A percentile compares a stretch with the other conserved stretches of the same genome.
Conservation (phyloP, 1,140 invertebrate species). For the Platorchestia sp. region DNA sequence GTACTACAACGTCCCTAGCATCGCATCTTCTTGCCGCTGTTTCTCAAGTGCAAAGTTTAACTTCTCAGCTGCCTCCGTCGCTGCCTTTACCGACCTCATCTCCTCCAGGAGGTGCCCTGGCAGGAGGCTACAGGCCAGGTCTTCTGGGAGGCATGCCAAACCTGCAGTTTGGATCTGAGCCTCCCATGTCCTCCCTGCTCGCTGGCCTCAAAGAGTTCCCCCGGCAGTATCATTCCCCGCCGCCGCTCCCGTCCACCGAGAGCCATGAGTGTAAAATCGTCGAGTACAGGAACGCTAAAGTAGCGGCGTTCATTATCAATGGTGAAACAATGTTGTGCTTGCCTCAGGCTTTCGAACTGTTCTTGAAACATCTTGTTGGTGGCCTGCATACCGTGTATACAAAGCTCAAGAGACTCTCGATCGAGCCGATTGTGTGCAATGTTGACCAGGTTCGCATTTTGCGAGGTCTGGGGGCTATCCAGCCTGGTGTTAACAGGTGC, state of each 20-base stretch:
- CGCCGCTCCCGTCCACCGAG: constrained; percentile 57
- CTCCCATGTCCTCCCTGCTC: constrained; percentile 59
- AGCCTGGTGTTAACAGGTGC: constrained; percentile 98
- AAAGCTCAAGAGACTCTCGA: constrained; percentile 97
- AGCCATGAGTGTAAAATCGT: constrained; percentile 92
- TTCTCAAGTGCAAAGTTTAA: constrained; percentile 67
- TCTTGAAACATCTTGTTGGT: constrained; percentile 97
- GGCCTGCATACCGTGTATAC: constrained; percentile 99
- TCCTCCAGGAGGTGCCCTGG: constrained; percentile 63
- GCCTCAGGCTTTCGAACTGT: constrained; percentile 98
- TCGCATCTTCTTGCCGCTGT: constrained; percentile 67
- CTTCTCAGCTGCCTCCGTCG: constrained; percentile 65
- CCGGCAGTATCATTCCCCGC: constrained; percentile 57
- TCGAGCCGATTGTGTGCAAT: constrained; percentile 98
- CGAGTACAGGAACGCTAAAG: constrained; percentile 94
- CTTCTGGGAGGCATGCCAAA: constrained; percentile 61
- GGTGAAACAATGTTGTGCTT: constrained; percentile 96
- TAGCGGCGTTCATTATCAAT: constrained; percentile 96
- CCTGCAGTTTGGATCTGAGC: constrained; percentile 57
- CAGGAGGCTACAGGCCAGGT: constrained; percentile 64
- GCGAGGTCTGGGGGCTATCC: constrained; percentile 95
- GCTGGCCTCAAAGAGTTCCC: constrained; percentile 65
- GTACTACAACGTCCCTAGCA: constrained; percentile 66
- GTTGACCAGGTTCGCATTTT: constrained; percentile 98
- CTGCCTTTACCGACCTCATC: constrained; percentile 65